phyloP scores from a whole-genome alignment of 2,888 invertebrate species.

The Eutolmus rufibarbis region DNA sequence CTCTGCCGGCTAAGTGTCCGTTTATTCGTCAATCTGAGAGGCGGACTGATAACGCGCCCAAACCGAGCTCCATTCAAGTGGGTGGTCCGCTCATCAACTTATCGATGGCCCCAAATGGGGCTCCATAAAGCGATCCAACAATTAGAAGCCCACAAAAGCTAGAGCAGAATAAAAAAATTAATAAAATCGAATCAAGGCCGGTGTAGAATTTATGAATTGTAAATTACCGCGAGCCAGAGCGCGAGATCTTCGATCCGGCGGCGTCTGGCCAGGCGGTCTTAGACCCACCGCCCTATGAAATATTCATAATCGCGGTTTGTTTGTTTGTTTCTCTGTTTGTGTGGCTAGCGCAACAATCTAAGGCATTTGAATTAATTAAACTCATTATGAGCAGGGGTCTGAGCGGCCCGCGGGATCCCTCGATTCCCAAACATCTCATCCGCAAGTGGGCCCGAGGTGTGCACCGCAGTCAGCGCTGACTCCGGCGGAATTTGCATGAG shows the following conservation, averaged over 20 bases:
- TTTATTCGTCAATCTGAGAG: constrained; percentile 27
- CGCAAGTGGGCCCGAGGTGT: neutral
- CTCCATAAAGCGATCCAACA: neutral
- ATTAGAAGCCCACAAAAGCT: constrained; percentile 2
- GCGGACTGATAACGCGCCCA: constrained; percentile 2
- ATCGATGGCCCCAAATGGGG: neutral
- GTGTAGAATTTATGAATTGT: constrained; percentile 24
- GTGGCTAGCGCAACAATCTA: neutral
- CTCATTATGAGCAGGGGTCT: neutral
- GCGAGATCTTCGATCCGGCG: neutral
- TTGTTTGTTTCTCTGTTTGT: neutral
- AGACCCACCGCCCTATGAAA: constrained; percentile 16
- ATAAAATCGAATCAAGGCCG: constrained; percentile 20
- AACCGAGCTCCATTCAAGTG: neutral
- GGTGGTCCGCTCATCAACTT: constrained; percentile 5
- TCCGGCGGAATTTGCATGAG: neutral
- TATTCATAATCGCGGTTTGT: constrained; percentile 17
- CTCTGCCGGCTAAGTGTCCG: constrained; percentile 18
- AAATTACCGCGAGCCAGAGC: neutral
- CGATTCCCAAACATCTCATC: neutral
- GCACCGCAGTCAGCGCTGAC: neutral
- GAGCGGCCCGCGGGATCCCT: neutral
- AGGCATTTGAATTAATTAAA: constrained; percentile 34
- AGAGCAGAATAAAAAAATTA: neutral
- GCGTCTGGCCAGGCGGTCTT: neutral